phyloP scores from a whole-genome alignment of 2,797 vertebrate species.

The Threskiornis aethiopicus region DNA sequence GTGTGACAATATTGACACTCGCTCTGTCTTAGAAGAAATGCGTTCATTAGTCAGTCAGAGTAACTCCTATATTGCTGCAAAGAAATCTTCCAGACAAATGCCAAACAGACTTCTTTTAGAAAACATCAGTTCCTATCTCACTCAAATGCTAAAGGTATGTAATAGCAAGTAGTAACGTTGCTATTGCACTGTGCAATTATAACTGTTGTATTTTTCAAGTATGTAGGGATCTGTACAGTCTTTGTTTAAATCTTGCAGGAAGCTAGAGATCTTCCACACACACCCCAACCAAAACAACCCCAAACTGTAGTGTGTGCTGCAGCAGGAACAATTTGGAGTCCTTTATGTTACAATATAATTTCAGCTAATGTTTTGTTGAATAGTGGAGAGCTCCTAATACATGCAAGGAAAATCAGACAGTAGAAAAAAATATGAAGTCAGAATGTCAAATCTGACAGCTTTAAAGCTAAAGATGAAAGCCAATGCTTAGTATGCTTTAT shows the following conservation, averaged over 20 bases:
- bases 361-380: not conserved
- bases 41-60: conserved; percentile 86
- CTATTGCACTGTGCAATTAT: not conserved
- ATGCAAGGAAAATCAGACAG: not conserved
- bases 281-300: not conserved
- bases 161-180: not conserved
- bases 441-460: not conserved
- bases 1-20: conserved; percentile 95
- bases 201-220: not conserved
- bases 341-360: not conserved
- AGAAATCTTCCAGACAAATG: conserved; percentile 80
- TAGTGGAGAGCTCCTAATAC: not conserved
- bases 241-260: not conserved
- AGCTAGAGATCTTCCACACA: not conserved
- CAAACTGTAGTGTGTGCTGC: not conserved
- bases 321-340: not conserved
- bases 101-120: conserved; percentile 87
- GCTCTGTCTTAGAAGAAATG: conserved; percentile 90
- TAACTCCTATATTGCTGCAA: conserved; percentile 90
- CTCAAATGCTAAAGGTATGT: conserved; percentile 89
- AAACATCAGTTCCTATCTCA: conserved; percentile 85
- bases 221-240: not conserved
- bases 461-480: not conserved
- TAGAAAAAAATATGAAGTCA: not conserved
- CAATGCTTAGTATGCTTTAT: not conserved